Conservation (phyloP, 2,888 invertebrate species). For the Eucera pruinosa region DNA sequence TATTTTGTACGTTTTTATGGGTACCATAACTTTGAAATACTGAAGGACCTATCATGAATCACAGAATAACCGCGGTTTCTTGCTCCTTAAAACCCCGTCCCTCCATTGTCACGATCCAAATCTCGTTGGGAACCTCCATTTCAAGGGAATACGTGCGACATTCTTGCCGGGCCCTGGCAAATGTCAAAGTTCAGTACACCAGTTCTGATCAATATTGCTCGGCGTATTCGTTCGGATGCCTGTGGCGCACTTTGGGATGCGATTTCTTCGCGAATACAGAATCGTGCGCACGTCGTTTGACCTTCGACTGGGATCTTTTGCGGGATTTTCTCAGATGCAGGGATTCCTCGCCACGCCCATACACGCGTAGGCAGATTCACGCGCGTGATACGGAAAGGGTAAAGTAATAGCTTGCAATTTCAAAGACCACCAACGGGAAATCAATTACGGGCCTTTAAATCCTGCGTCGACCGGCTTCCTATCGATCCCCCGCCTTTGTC, state of each 20-base stretch:
- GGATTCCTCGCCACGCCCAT: constrained; percentile 48
- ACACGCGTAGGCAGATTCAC: constrained; percentile 26
- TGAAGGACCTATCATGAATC: background rate
- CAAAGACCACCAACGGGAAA: constrained; percentile 29
- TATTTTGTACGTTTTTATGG: no score
- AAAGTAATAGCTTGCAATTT: constrained; percentile 41
- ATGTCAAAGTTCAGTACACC: constrained; percentile 68
- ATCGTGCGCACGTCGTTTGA: constrained; percentile 32
- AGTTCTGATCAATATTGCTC: constrained; percentile 62
- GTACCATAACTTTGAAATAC: background rate
- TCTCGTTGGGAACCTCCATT: background rate
- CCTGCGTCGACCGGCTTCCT: constrained; percentile 27
- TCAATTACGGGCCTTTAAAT: constrained; percentile 46
- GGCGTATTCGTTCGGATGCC: constrained; percentile 23
- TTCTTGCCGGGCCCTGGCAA: constrained; percentile 38
- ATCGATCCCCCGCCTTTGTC: constrained; percentile 28
- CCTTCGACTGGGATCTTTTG: constrained; percentile 46
- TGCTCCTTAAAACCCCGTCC: background rate
- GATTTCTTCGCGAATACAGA: constrained; percentile 15
- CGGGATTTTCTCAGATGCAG: constrained; percentile 15
- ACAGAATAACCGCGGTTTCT: background rate
- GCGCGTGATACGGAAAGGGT: constrained; percentile 39
- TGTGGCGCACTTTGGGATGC: constrained; percentile 9
- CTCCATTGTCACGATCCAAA: background rate
- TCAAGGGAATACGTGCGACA: constrained; percentile 20